These are phyloP conservation scores for Clavelina lepadiformis DNA, from an alignment of 23 tunicate species.

Conservation along the genomic window DNA sequence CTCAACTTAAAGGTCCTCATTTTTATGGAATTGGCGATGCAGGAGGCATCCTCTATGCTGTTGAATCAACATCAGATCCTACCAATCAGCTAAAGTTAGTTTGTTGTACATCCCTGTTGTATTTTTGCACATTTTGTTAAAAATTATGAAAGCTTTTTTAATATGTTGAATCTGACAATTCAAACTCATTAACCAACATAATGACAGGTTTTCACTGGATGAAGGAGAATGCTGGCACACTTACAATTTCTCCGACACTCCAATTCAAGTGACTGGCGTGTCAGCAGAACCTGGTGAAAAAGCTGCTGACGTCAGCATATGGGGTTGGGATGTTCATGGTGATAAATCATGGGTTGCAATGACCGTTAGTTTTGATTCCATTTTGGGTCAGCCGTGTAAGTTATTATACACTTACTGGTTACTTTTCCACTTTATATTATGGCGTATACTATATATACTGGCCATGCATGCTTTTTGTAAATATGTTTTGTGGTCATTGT, in stretches of 20 bases:
- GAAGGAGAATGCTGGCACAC: slow-evolving; percentile 89
- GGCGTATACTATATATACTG: neutral
- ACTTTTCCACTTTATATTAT: neutral
- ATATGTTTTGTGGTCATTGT: too few species aligned
- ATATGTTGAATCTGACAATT: neutral
- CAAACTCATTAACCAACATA: neutral
- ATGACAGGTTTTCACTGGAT: slow-evolving; percentile 73
- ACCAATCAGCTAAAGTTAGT: slow-evolving; percentile 49
- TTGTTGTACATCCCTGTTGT: neutral
- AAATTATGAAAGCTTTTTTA: neutral
- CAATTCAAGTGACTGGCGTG: slow-evolving; percentile 67
- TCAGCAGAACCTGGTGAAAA: slow-evolving; percentile 86
- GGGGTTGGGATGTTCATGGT: slow-evolving; percentile 86
- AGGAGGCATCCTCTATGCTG: slow-evolving; percentile 80
- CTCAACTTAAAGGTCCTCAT: slow-evolving; percentile 79
- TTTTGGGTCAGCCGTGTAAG: slow-evolving; percentile 63
- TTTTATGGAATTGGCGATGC: slow-evolving; percentile 85
- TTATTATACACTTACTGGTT: neutral
- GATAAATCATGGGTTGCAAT: slow-evolving; percentile 78
- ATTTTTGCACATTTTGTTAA: neutral
- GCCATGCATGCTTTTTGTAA: too few species aligned
- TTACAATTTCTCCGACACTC: slow-evolving; percentile 50
- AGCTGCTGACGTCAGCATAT: slow-evolving; percentile 71
- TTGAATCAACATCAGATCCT: slow-evolving; percentile 24
- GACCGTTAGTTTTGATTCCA: slow-evolving; percentile 52